Percentiles rank a stretch among this genome's conserved stretches.
Evolutionary conservation across 2,797 vertebrate species (phyloP).

Genomic region (Melopsittacus undulatus): DNA sequence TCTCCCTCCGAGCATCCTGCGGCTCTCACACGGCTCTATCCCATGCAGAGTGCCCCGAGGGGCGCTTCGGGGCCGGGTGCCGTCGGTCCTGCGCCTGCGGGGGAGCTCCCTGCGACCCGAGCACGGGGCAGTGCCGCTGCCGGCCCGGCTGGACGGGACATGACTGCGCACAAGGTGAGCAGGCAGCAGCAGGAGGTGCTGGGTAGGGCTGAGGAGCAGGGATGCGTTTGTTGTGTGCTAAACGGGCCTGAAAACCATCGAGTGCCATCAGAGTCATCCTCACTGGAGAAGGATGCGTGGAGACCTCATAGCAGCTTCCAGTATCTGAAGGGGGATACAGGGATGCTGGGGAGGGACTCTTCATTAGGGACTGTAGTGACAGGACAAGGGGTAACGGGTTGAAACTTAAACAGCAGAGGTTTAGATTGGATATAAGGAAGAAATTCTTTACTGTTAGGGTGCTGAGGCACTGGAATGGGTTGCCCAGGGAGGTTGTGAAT

Average conservation of each 20-base stretch:
- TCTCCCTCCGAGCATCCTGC: neutral
- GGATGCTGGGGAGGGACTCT: too few species aligned
- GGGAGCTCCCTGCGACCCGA: conserved; percentile 81
- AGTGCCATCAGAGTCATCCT: neutral
- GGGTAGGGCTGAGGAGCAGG: neutral
- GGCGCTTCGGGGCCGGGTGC: conserved; percentile 85
- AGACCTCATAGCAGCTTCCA: too few species aligned
- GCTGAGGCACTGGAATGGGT: too few species aligned
- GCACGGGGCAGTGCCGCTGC: conserved; percentile 85
- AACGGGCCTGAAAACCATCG: neutral
- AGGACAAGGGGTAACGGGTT: too few species aligned
- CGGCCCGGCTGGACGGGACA: conserved; percentile 80
- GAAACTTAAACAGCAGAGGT: too few species aligned
- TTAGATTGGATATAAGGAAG: too few species aligned
- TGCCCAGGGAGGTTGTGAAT: too few species aligned
- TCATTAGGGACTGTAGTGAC: too few species aligned
- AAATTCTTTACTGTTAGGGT: too few species aligned
- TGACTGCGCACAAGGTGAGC: conserved; percentile 86
- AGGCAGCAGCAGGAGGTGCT: neutral
- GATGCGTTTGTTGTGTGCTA: neutral
- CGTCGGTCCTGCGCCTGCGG: conserved; percentile 81
- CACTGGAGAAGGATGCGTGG: too few species aligned
- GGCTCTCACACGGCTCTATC: neutral
- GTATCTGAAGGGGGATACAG: too few species aligned
- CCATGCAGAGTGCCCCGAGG: conserved; percentile 81